Evolutionary conservation across 2,797 vertebrate genomes (phyloP), one percentile per base, ranked within the genome.

Genomic region (Linurgus olivaceus): DNA sequence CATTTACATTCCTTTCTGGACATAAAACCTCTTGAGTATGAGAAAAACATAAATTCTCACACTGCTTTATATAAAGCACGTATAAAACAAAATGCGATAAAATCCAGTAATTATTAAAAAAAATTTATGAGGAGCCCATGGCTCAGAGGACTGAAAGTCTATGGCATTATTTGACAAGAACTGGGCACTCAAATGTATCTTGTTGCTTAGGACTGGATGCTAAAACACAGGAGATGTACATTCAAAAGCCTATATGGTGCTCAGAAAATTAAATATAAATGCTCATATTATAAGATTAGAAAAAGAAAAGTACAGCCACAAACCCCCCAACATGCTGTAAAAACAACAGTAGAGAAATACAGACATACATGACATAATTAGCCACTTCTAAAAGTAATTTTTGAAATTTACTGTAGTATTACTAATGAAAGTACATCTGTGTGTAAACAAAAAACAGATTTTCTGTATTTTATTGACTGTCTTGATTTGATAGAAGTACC

Each of bases 201-300:
- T 59, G 11, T 23, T 52, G 29, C 21, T 28, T 54, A 71, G 35
- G 12, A 35, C 33, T 58, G 20, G 17, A 68, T 45, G 40, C 20
- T 25, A 55, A 67, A 28, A 68, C 19, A 76, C 7, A 55, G 29
- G 25, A 88, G 12, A 15, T 0, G 0, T n/a, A 31, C 11, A 45
- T 0, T 31, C 12, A 88, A 65, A 76, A 59, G 23, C 8, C 17
- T 12, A 12, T 7, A 23, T 9, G 45, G 13, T 1, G 0, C 12
- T 65, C 11, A 33, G 23, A 29, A 68, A 68, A 75, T 31, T 20
- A 74, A 67, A 92, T 62, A 48, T 8, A 82, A 76, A 70, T 21
- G 16, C 10, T 74, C 29, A 4, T 48, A 44, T 21, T 66, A 78
- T 45, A 78, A 72, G 14, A 12, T 71, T 33, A 81, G 47, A 67